Conservation (phyloP, 2,797 vertebrate genomes). For the Leucoraja ocellata region DNA sequence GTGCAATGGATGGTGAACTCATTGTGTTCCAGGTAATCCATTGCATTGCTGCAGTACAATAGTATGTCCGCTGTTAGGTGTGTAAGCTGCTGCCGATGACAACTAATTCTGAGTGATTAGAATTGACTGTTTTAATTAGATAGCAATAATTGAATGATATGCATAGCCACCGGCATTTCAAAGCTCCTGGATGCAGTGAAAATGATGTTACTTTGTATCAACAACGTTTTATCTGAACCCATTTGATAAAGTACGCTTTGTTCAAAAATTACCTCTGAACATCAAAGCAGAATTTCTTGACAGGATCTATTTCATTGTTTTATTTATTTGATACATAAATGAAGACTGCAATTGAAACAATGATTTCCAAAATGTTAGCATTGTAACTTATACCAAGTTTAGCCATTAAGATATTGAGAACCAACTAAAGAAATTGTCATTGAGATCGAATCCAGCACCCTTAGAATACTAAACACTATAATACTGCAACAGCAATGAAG, state of each 20-base stretch:
- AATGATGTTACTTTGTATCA: neutral
- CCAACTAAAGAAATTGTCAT: neutral
- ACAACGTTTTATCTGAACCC: neutral
- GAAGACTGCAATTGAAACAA: neutral
- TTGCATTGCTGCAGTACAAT: too few species aligned
- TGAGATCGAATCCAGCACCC: neutral
- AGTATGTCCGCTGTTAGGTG: neutral
- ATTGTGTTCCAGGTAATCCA: neutral
- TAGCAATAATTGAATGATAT: neutral
- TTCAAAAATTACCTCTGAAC: neutral
- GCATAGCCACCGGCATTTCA: neutral
- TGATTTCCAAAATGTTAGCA: neutral
- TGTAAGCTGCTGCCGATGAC: neutral
- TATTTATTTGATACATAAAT: neutral
- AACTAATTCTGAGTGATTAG: neutral
- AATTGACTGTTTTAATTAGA: slow-evolving; percentile 16
- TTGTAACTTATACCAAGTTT: neutral
- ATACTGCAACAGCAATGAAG: neutral
- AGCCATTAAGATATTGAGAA: neutral
- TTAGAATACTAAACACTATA: neutral
- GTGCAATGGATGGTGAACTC: slow-evolving; percentile 11
- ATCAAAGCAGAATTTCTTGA: neutral
- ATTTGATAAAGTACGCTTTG: neutral
- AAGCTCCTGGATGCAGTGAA: neutral
- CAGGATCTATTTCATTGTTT: neutral